Evolutionary conservation across 2,888 invertebrate genomes (phyloP).

Genomic region (Punctoribates punctum): DNA sequence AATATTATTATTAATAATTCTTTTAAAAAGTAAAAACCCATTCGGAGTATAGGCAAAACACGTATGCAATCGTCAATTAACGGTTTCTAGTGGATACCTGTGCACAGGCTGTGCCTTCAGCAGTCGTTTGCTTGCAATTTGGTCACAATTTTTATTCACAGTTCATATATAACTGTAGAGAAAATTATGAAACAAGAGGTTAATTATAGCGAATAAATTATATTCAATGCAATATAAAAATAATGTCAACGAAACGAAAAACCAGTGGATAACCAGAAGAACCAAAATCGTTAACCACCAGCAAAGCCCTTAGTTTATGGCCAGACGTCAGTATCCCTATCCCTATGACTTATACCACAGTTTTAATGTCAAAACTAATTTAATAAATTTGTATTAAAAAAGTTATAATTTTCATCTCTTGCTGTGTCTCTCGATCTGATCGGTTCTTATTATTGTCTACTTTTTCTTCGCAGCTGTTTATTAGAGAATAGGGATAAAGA

Average conservation of each 20-base stretch:
- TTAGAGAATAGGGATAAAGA: not conserved
- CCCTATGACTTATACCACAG: too few relatives aligned
- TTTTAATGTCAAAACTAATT: too few relatives aligned
- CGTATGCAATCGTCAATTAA: not conserved
- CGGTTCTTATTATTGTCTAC: not conserved
- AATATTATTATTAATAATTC: constrained; percentile 1
- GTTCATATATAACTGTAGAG: not conserved
- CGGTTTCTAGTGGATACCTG: constrained; percentile 36
- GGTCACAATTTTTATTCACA: constrained; percentile 18
- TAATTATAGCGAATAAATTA: too few relatives aligned
- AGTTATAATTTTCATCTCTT: too few relatives aligned
- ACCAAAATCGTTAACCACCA: too few relatives aligned
- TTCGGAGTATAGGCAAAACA: not conserved
- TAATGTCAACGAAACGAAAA: too few relatives aligned
- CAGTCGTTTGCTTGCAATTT: not conserved
- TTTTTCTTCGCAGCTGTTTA: not conserved
- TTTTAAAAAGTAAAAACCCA: not conserved
- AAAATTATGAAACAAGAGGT: not conserved
- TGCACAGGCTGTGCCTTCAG: constrained; percentile 2
- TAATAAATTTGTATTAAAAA: too few relatives aligned
- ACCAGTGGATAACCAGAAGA: too few relatives aligned
- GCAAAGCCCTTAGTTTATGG: too few relatives aligned
- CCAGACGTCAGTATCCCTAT: too few relatives aligned
- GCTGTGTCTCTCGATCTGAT: not conserved
- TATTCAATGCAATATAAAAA: too few relatives aligned